Evolutionary conservation across 2,888 invertebrate genomes (phyloP), one percentile per base, ranked within the genome.

Genomic region (Marasmarcha lunaedactyla): DNA sequence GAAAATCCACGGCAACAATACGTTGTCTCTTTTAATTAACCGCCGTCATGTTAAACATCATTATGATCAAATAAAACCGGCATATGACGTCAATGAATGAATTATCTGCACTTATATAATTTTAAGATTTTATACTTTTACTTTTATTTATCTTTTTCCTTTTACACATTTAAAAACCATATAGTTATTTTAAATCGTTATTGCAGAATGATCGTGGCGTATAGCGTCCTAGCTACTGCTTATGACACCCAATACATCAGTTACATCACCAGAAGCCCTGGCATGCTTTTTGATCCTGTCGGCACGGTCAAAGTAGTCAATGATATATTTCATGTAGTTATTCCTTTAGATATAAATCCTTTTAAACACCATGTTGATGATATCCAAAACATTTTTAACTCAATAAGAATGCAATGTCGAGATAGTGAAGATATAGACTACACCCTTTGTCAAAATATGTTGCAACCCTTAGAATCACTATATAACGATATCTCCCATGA

Each of bases 1-100:
- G 0, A 51, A 52, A 40, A 33, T 56, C 4, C 41, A 51, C 36
- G 46, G 47, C 9, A 52, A 49, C 1, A 43, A 54, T 15, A 48
- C 48, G 6, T 39, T 50, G 1, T 36, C 50, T 0, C 13, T 54
- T 6, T 34, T 52, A 5, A 52, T 52, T 7, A 52, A 48, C 33
- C 37, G 47, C 13, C 43, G 47, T 2, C 48, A 50, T 27, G 46
- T 48, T 0, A 43, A 26, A 11, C 42, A 50, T 25, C 49, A 50
- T 12, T 49, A 33, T 15, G 49, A 49, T 14, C 38, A 51, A 37
- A 15, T 51, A 0, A 48, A 49, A 38, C 33, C 37, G 14, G 43
- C 42, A 4, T 26, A 45, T 38, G 9, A 44, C 43, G 1, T 20
- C 33, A 2, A 26, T 12, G 13, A 26, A 14, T 27, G 13, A 20